These are phyloP conservation scores for Podiceps cristatus DNA, from an alignment of 2,113 vertebrate genomes.

Conservation along the genomic window DNA sequence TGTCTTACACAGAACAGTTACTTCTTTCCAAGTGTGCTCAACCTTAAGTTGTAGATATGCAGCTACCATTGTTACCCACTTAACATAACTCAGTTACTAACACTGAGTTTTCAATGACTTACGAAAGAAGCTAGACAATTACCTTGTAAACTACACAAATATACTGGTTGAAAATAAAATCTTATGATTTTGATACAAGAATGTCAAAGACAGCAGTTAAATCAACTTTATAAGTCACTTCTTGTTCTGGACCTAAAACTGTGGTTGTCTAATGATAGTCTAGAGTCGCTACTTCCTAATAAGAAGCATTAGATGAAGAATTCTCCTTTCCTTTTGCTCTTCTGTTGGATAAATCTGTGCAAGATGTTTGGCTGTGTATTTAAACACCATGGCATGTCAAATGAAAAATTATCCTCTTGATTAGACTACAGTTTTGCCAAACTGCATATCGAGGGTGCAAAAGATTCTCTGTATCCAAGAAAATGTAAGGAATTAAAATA, in stretches of 20 bases:
- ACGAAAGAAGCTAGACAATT: background rate
- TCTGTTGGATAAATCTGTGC: background rate
- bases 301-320: background rate
- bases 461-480: background rate
- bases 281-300: background rate
- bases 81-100: background rate
- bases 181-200: background rate
- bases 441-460: background rate
- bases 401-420: background rate
- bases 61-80: background rate
- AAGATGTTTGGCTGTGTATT: background rate
- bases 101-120: background rate
- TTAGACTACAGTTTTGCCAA: background rate
- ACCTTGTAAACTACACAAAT: background rate
- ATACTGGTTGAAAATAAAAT: background rate
- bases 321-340: background rate
- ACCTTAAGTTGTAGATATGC: background rate
- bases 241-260: background rate
- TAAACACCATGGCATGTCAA: background rate
- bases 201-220: background rate
- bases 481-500: background rate
- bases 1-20: background rate
- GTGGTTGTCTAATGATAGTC: background rate
- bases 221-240: background rate
- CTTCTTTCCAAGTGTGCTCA: background rate